A percentile compares a stretch with the other conserved stretches of the same genome.
Conservation (phyloP, 2,113 vertebrate species). For the Phrynosoma platyrhinos region DNA sequence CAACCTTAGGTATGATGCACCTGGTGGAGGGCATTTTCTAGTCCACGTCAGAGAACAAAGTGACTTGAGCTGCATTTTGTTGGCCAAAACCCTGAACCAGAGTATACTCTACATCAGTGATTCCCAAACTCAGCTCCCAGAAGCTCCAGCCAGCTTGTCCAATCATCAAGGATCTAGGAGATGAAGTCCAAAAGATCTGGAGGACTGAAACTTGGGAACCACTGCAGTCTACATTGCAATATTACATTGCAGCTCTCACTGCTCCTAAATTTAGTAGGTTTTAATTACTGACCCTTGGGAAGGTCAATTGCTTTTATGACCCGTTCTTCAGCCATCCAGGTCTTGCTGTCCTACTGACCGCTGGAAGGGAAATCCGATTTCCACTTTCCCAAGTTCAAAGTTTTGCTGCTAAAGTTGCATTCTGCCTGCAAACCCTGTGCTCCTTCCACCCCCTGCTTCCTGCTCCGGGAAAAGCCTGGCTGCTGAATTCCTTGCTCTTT, state of each 20-base stretch:
- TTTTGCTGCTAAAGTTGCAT: neutral
- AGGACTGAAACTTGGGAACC: too few relatives aligned
- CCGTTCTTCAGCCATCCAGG: neutral
- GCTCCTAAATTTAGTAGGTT: neutral
- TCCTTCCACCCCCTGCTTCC: neutral
- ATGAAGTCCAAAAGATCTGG: too few relatives aligned
- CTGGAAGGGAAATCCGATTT: constrained; percentile 9
- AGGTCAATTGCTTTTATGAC: neutral
- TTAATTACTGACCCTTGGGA: neutral
- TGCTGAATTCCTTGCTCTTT: constrained; percentile 5
- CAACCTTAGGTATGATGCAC: neutral
- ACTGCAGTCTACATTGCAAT: neutral
- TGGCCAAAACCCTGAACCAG: neutral
- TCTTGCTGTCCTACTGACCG: neutral
- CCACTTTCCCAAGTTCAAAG: neutral
- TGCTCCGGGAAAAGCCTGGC: neutral
- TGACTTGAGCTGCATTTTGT: neutral
- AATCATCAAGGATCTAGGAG: too few relatives aligned
- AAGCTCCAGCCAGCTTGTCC: too few relatives aligned
- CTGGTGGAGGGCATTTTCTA: neutral
- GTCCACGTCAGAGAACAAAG: neutral
- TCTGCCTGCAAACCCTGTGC: neutral
- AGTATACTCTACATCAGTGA: neutral
- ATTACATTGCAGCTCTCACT: neutral
- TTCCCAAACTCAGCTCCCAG: too few relatives aligned